Evolutionary conservation across 1,140 invertebrate genomes (phyloP).

Genomic region (Solenopsis fugax): DNA sequence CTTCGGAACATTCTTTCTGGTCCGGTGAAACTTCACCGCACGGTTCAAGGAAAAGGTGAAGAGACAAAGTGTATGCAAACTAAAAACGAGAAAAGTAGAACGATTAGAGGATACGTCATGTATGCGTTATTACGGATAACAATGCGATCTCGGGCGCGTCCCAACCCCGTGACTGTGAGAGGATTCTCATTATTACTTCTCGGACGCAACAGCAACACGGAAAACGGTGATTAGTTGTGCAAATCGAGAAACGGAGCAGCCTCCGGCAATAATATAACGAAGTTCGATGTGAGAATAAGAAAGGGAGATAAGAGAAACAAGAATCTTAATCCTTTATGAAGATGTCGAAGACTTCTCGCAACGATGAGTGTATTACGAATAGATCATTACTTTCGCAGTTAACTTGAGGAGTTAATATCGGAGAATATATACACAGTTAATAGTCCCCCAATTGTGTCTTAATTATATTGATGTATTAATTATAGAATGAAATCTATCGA

Average conservation of each 20-base stretch:
- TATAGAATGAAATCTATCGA: neutral
- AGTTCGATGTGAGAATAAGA: neutral
- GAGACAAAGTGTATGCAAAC: constrained; percentile 26
- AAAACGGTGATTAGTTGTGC: constrained; percentile 60
- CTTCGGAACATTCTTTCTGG: constrained; percentile 26
- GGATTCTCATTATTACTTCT: constrained; percentile 56
- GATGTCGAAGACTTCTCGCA: neutral
- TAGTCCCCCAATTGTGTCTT: neutral
- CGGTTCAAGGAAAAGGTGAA: constrained; percentile 40
- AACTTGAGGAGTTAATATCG: neutral
- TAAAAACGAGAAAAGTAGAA: constrained; percentile 47
- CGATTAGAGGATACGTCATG: constrained; percentile 22
- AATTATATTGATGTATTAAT: neutral
- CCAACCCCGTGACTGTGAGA: constrained; percentile 24
- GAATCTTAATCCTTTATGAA: neutral
- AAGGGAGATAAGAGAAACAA: neutral
- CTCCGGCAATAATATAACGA: constrained; percentile 11
- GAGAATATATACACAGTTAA: neutral
- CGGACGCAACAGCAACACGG: constrained; percentile 6
- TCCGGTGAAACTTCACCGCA: constrained; percentile 18
- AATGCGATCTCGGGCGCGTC: constrained; percentile 33
- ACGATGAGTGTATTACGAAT: neutral
- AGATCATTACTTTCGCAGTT: neutral
- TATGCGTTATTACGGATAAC: constrained; percentile 3
- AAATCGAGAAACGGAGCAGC: constrained; percentile 34